Evolutionary conservation across 2,888 invertebrate species (phyloP), one percentile per base, ranked within the genome.

Genomic region (Eupithecia inturbata): DNA sequence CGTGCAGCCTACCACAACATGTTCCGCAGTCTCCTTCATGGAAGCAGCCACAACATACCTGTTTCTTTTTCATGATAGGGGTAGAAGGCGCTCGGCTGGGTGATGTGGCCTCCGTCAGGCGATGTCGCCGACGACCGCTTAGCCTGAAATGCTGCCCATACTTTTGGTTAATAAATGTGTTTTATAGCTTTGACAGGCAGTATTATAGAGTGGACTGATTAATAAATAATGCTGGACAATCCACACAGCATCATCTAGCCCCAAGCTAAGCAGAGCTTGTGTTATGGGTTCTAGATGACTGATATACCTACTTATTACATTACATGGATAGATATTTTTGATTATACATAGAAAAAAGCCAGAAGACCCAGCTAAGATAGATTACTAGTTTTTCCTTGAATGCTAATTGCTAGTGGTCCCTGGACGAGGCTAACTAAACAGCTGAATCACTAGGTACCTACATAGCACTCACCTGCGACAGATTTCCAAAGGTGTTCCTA

Each of bases 401-500:
- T 9, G 1, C 9, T 9, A 36, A 36, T 36, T 9, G 36, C 9
- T 7, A 41, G 39, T 16, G 39, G 14, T 14, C 14, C 39, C 14
- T 36, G 10, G 36, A 14, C 14, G 4, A 41, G 14, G 14, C 39
- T 14, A 45, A 6, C 45, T 45, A 45, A 45, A 19, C 19, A 45
- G 19, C 6, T 45, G 19, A n/a, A n/a, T n/a, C n/a, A n/a, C n/a
- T n/a, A n/a, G n/a, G n/a, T n/a, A n/a, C n/a, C n/a, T n/a, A n/a
- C n/a, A n/a, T n/a, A n/a, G n/a, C 16, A 28, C 70, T 71, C 84
- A 96, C 96, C 95, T 96, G 96, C 67, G 96, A 96, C 77, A 96
- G 91, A 74, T 95, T 95, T 19, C 96, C 96, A 77, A 97, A 95
- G 26, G 96, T 95, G 73, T 96, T 96, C 80, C 96, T 92, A 31